Percentiles rank a stretch among this genome's conserved stretches.
Conservation (phyloP, 2,113 vertebrate genomes). For the Microtus pennsylvanicus region DNA sequence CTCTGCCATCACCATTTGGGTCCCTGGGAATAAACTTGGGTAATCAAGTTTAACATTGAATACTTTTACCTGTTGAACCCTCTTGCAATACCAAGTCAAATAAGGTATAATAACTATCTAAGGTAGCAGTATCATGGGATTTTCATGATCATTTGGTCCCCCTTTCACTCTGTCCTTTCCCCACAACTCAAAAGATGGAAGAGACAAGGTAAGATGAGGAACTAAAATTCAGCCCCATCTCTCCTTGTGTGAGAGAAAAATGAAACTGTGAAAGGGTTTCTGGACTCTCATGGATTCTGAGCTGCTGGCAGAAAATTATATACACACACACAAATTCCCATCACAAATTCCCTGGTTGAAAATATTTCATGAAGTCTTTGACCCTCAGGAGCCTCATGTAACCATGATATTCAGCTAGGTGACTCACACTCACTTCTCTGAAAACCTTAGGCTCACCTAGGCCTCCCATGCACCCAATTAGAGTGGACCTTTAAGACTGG, state of each 20-base stretch:
- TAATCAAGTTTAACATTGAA: not conserved
- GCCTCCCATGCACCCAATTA: not conserved
- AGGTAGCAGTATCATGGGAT: not conserved
- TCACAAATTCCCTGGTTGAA: not conserved
- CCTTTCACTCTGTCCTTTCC: not conserved
- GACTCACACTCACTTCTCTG: not conserved
- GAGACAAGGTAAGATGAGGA: not conserved
- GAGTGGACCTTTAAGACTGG: not conserved
- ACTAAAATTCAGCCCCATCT: not conserved
- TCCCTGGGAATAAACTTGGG: too few species aligned
- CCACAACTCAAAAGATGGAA: not conserved
- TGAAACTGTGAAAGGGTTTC: not conserved
- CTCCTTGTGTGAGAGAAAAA: not conserved
- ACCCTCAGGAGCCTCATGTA: not conserved
- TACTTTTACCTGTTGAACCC: not conserved
- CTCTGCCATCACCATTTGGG: not conserved
- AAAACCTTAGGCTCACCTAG: not conserved
- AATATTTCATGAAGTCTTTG: not conserved
- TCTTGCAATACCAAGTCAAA: not conserved
- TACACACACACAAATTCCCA: not conserved
- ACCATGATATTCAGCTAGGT: not conserved
- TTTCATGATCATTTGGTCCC: not conserved
- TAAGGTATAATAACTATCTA: not conserved
- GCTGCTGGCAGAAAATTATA: not conserved
- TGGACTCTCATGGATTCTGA: not conserved